Evolutionary conservation across 2,113 vertebrate genomes (phyloP).

Genomic region (Amphiprion ocellaris): DNA sequence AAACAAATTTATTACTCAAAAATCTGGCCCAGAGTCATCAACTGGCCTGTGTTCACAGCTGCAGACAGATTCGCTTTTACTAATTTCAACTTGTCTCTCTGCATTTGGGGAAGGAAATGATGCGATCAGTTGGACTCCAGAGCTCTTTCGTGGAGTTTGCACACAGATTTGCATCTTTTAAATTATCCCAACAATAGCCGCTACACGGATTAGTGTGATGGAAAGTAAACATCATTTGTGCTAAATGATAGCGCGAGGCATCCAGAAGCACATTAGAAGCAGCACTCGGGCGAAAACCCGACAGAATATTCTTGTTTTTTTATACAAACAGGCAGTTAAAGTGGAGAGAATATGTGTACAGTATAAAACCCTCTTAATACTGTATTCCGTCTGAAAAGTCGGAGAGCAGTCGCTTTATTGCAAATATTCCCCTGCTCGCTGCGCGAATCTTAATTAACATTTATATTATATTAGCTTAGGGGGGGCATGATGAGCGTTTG

Average conservation of each 20-base stretch:
- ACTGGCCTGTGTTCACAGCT: neutral
- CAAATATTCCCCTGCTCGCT: slow-evolving; percentile 69
- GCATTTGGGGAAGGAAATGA: slow-evolving; percentile 3
- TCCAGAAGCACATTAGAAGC: slow-evolving; percentile 22
- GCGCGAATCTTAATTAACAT: slow-evolving; percentile 84
- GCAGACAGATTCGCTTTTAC: slow-evolving; percentile 20
- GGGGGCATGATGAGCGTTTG: slow-evolving; percentile 65
- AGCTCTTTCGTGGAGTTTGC: neutral
- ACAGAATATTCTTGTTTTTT: neutral
- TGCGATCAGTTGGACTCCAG: slow-evolving; percentile 2
- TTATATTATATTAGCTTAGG: slow-evolving; percentile 85
- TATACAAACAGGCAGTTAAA: slow-evolving; percentile 12
- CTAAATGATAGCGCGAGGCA: too few relatives aligned
- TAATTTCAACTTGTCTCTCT: neutral
- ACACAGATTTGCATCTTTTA: slow-evolving; percentile 46
- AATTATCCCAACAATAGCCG: slow-evolving; percentile 29
- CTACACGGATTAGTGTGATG: slow-evolving; percentile 15
- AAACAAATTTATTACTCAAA: neutral
- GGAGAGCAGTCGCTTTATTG: slow-evolving; percentile 69
- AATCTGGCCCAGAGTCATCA: neutral
- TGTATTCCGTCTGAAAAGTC: slow-evolving; percentile 60
- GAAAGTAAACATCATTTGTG: slow-evolving; percentile 29
- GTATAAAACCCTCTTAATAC: slow-evolving; percentile 16
- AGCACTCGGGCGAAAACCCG: neutral
- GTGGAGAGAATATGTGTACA: slow-evolving; percentile 7